Evolutionary conservation across 35 echinoderm and acorn worm genomes (phyloP).

Genomic region (Amphiura filiformis): DNA sequence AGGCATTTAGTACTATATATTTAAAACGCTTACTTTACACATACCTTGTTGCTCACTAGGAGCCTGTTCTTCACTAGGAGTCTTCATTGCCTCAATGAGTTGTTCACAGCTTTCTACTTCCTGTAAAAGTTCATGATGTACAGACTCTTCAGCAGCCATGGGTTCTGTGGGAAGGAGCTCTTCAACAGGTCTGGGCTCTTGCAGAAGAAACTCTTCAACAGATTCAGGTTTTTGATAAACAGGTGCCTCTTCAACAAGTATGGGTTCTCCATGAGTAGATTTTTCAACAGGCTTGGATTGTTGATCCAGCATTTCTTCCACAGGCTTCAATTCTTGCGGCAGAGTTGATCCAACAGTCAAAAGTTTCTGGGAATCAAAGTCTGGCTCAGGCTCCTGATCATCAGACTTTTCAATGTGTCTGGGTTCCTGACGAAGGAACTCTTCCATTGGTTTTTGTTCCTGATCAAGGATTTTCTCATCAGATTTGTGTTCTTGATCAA

Average conservation of each 20-base stretch:
- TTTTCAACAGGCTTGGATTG: neutral
- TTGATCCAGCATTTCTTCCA: neutral
- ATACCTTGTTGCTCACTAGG: neutral
- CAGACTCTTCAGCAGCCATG: no score
- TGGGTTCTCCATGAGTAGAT: neutral
- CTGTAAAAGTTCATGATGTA: slow-evolving; percentile 20
- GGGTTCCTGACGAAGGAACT: neutral
- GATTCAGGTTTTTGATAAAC: neutral
- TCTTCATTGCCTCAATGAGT: slow-evolving; percentile 58
- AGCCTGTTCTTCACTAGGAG: slow-evolving; percentile 2
- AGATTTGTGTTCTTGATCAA: neutral
- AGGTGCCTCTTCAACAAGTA: neutral
- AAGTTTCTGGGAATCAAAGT: neutral
- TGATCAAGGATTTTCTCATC: no score
- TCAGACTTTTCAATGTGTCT: neutral
- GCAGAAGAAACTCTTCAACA: neutral
- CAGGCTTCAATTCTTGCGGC: neutral
- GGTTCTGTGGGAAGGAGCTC: no score
- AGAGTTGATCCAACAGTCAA: neutral
- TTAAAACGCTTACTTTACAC: no score
- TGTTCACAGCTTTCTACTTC: slow-evolving; percentile 71
- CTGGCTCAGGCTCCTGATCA: neutral
- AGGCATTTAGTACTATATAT: no score
- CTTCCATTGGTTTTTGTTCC: neutral
- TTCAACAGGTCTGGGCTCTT: neutral